phyloP scores from a whole-genome alignment of 2,888 invertebrate species.

The Syritta pipiens region DNA sequence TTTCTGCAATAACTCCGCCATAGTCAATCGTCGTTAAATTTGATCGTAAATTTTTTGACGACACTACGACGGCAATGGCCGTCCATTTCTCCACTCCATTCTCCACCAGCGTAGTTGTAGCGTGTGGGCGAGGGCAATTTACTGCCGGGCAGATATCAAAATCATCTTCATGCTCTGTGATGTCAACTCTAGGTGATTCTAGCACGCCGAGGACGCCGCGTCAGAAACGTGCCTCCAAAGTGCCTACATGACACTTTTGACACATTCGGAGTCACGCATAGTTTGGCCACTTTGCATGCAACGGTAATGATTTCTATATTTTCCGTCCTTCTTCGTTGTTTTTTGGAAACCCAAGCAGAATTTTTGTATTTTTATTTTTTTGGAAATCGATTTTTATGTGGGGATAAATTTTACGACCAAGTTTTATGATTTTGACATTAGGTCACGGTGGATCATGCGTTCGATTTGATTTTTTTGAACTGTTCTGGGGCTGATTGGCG shows the following conservation, averaged over 20 bases:
- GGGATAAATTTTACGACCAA: neutral
- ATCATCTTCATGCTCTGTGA: neutral
- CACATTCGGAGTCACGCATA: neutral
- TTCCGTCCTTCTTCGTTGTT: neutral
- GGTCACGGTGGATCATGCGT: neutral
- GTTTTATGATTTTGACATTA: slow-evolving; percentile 11
- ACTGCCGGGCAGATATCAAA: neutral
- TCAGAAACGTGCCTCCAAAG: neutral
- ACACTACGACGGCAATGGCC: neutral
- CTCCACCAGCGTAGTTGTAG: too few species aligned
- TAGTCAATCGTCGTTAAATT: slow-evolving; percentile 19
- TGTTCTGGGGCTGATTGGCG: too few species aligned
- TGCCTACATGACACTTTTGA: neutral
- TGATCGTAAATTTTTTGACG: neutral
- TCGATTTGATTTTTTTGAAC: too few species aligned
- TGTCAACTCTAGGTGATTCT: neutral
- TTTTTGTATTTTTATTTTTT: slow-evolving; percentile 21
- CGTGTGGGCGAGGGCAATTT: slow-evolving; percentile 33
- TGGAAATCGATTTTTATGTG: neutral
- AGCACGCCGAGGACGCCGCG: too few species aligned
- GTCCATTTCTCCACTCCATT: neutral
- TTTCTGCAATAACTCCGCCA: neutral
- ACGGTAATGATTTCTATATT: neutral
- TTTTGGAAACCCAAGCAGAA: neutral
- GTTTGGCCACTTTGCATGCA: neutral